Conservation (phyloP, 1,140 invertebrate species). For the Ceratosolen fusciceps region DNA sequence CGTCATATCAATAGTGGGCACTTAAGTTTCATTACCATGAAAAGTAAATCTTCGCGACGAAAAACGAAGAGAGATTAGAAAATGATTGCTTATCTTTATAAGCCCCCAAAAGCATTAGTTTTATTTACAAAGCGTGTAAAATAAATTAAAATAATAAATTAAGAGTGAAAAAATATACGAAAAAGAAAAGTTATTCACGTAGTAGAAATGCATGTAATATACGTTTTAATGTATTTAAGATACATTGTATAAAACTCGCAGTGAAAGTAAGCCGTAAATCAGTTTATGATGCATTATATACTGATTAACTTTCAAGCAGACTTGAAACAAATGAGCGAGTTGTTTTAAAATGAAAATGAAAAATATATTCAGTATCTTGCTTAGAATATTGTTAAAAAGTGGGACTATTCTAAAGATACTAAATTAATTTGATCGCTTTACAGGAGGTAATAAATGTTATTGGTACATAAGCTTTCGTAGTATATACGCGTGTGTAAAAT, state of each 20-base stretch:
- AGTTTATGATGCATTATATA: neutral
- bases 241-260: conserved; percentile 9
- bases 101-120: no score
- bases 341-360: neutral
- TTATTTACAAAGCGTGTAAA: neutral
- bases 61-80: no score
- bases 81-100: no score
- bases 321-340: neutral
- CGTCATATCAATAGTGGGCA: conserved; percentile 11
- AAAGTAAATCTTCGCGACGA: neutral
- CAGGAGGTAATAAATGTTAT: neutral
- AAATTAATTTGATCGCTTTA: neutral
- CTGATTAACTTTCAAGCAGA: neutral
- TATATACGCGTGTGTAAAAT: neutral
- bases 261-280: conserved; percentile 14
- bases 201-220: neutral
- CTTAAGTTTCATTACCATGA: conserved; percentile 14
- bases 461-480: neutral
- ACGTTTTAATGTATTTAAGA: neutral
- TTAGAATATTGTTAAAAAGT: neutral
- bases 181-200: neutral
- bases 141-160: no score
- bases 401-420: neutral
- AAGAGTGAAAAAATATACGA: no score
- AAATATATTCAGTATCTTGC: neutral